phyloP scores from a whole-genome alignment of 2,797 vertebrate genomes.

The Sparidentex hasta region DNA sequence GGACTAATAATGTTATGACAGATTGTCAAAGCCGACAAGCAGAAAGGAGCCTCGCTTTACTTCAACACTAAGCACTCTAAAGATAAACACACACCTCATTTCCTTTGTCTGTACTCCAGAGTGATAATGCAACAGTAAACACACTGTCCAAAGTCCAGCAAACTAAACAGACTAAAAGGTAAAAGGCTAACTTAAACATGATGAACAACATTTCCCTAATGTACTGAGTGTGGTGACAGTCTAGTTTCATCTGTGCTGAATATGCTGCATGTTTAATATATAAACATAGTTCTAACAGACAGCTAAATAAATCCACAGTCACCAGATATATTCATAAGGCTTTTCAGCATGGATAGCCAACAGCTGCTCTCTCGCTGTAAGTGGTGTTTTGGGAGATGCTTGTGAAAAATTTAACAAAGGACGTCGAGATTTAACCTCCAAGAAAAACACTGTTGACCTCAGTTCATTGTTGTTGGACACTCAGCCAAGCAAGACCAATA shows the following conservation, averaged over 20 bases:
- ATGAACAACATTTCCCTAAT: neutral
- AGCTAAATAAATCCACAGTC: neutral
- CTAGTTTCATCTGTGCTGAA: neutral
- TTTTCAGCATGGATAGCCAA: neutral
- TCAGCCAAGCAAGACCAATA: neutral
- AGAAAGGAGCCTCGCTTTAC: neutral
- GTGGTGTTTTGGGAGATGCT: slow-evolving; percentile 17
- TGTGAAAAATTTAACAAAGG: slow-evolving; percentile 21
- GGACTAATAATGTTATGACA: neutral
- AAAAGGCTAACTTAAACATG: neutral
- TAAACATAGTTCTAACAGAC: slow-evolving; percentile 1
- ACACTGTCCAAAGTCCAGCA: neutral
- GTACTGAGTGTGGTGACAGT: neutral
- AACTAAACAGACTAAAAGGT: neutral
- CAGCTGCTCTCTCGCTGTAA: slow-evolving; percentile 18
- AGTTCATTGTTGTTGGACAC: slow-evolving; percentile 23
- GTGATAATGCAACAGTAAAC: neutral
- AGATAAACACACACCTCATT: neutral
- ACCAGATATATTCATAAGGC: slow-evolving; percentile 22
- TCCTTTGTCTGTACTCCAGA: neutral
- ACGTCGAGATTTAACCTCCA: slow-evolving; percentile 2
- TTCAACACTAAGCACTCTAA: neutral
- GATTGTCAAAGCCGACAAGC: neutral
- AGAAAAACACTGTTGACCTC: slow-evolving; percentile 26
- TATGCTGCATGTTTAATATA: neutral